phyloP scores from a whole-genome alignment of 1,140 invertebrate genomes.

The Trachymyrmex septentrionalis region DNA sequence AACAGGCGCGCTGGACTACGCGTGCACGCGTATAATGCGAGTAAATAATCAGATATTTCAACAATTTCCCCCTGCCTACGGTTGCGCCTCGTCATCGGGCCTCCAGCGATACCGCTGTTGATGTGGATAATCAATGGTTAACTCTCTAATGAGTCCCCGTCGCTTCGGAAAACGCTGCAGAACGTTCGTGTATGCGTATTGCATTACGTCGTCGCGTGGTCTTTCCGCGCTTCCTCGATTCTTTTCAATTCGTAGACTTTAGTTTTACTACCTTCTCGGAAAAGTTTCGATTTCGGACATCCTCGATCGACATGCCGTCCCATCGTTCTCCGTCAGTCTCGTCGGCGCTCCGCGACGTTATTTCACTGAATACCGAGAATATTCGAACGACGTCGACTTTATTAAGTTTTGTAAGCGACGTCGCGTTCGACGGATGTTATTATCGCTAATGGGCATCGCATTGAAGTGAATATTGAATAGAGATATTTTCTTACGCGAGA shows the following conservation, averaged over 20 bases:
- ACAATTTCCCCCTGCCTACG: not conserved
- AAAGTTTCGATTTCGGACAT: conserved; percentile 16
- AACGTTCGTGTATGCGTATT: not conserved
- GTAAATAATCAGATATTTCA: conserved; percentile 61
- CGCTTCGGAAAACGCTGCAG: conserved; percentile 40
- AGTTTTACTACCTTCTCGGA: not conserved
- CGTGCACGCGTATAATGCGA: conserved; percentile 54
- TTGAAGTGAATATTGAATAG: not conserved
- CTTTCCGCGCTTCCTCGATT: not conserved
- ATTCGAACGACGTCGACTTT: not conserved
- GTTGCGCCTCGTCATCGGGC: conserved; percentile 25
- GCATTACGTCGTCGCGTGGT: conserved; percentile 14
- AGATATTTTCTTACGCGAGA: not conserved
- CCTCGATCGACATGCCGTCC: not conserved
- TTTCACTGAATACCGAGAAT: conserved; percentile 13
- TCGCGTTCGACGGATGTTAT: not conserved
- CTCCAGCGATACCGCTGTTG: conserved; percentile 18
- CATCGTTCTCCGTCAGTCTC: not conserved
- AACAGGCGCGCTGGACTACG: conserved; percentile 2
- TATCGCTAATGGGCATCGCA: conserved; percentile 21
- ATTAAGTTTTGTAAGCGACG: conserved; percentile 17
- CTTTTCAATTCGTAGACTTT: not conserved
- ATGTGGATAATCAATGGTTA: conserved; percentile 47
- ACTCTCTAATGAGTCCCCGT: conserved; percentile 49
- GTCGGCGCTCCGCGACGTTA: not conserved